Base-by-base conservation (phyloP, 2,888 invertebrate genomes). In the Tiliacea aurago region DNA sequence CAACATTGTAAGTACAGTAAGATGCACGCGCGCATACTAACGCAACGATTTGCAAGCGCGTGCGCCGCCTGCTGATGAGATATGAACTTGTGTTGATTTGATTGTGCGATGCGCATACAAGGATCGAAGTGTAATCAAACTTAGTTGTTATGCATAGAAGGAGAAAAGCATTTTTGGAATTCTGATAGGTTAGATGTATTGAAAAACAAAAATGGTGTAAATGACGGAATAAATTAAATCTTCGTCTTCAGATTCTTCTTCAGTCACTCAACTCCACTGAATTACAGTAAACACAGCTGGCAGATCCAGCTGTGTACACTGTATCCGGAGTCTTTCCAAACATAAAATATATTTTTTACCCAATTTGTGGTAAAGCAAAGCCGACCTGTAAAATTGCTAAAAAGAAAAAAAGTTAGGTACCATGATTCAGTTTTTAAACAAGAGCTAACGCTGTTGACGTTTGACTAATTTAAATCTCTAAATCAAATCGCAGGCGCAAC, bases 1-100 rank as follows among this genome's bases (percentile, higher is more conserved):
- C 70, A 66, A 85, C 84, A 83, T 74, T 76, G 80, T 79, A 33
- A 2, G n/a, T 37, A 69, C 69, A 53, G 63, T 23, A 18, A 10
- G n/a, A 28, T 68, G 79, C 73, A 74, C 59, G 62, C 43, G 83
- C 73, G 79, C 79, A 76, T 79, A 73, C 70, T 79, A 79, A 84
- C 68, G 33, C 53, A 10, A 51, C 23, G 43, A 73, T 73, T 63
- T 61, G 74, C 81, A 81, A 56, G 43, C 65, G 61, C 76, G 73
- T 73, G 87, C 78, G 45, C 18, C 18, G 81, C 49, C 55, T 85
- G 37, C 66, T 47, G 37, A 85, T 71, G 65, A 33, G 70, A 59
- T 58, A 55, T 68, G 70, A 76, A 70, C 76, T 70, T 51, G 69
- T 76, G 76, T 59, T 74, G 10, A 69, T 73, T 79, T 79, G 73